Evolutionary conservation across 2,113 vertebrate species (phyloP).

Genomic region (Mustelus asterias): DNA sequence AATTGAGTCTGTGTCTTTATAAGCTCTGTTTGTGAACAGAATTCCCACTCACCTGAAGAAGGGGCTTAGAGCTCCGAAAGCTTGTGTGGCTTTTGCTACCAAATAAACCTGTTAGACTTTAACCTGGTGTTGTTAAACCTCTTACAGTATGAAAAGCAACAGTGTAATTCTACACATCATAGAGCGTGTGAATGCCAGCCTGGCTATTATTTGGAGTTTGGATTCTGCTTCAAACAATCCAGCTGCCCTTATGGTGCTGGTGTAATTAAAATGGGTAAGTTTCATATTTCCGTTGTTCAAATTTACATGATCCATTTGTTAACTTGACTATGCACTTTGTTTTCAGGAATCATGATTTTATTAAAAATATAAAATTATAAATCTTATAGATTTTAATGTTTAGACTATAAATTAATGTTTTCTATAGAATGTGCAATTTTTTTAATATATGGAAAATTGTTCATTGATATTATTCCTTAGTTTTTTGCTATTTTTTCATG

Average conservation of each 20-base stretch:
- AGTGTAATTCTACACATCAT: constrained; percentile 55
- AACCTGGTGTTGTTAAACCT: too few relatives aligned
- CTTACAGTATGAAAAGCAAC: constrained; percentile 50
- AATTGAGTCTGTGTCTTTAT: too few relatives aligned
- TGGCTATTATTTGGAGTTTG: constrained; percentile 48
- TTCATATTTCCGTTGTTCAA: not conserved
- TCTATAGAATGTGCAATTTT: not conserved
- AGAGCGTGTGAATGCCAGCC: constrained; percentile 55
- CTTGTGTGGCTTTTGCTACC: too few relatives aligned
- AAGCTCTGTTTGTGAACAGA: too few relatives aligned
- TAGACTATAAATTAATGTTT: not conserved
- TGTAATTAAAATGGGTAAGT: constrained; percentile 39
- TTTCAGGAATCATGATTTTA: not conserved
- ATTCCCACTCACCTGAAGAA: too few relatives aligned
- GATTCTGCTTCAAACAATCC: constrained; percentile 54
- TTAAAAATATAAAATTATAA: not conserved
- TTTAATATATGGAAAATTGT: not conserved
- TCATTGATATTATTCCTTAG: not conserved
- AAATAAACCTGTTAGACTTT: too few relatives aligned
- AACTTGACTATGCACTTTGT: not conserved
- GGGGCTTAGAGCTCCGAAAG: too few relatives aligned
- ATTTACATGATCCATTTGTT: not conserved
- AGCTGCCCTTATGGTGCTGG: constrained; percentile 43
- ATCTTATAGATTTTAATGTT: too few relatives aligned
- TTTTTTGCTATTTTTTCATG: not conserved